A percentile compares a stretch with the other conserved stretches of the same genome.
These are phyloP conservation scores for Telmatherina bonti DNA, from an alignment of 2,797 vertebrate genomes.

Conservation along the genomic window DNA sequence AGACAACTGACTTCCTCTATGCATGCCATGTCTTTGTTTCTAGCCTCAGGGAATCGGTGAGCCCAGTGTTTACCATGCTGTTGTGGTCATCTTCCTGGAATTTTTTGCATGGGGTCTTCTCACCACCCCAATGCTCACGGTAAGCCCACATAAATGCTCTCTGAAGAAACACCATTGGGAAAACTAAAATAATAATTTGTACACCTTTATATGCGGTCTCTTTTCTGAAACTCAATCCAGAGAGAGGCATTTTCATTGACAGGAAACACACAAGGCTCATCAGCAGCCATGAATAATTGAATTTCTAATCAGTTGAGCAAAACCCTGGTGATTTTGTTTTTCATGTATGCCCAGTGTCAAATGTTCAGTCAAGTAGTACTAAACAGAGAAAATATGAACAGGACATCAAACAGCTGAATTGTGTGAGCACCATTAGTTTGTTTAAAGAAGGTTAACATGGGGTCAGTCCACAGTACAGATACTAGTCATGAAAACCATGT, in stretches of 20 bases:
- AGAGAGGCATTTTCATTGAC: conserved; percentile 61
- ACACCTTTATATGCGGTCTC: conserved; percentile 34
- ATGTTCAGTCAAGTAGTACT: conserved; percentile 54
- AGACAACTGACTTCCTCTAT: conserved; percentile 27
- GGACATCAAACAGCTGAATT: conserved; percentile 65
- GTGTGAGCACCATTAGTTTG: conserved; percentile 60
- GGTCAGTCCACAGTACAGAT: conserved; percentile 37
- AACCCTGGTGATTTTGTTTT: conserved; percentile 41
- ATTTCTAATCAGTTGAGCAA: conserved; percentile 65
- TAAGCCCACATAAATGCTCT: conserved; percentile 67
- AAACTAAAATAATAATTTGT: conserved; percentile 28
- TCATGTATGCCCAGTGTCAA: conserved; percentile 35
- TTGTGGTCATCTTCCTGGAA: conserved; percentile 95
- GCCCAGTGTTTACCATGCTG: conserved; percentile 94
- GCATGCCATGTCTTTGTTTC: conserved; percentile 37
- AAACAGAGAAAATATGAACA: conserved; percentile 67
- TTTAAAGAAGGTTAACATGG: conserved; percentile 59
- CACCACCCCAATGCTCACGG: conserved; percentile 91
- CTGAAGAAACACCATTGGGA: conserved; percentile 13
- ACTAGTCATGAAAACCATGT: conserved; percentile 18
- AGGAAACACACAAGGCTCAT: conserved; percentile 47
- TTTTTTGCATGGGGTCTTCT: conserved; percentile 94
- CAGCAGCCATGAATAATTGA: conserved; percentile 70
- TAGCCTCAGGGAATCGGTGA: conserved; percentile 94
- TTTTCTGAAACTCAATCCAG: conserved; percentile 25